A percentile compares a stretch with the other conserved stretches of the same genome.
Evolutionary conservation across 2,888 invertebrate genomes (phyloP).

Genomic region (Machimus rusticus): DNA sequence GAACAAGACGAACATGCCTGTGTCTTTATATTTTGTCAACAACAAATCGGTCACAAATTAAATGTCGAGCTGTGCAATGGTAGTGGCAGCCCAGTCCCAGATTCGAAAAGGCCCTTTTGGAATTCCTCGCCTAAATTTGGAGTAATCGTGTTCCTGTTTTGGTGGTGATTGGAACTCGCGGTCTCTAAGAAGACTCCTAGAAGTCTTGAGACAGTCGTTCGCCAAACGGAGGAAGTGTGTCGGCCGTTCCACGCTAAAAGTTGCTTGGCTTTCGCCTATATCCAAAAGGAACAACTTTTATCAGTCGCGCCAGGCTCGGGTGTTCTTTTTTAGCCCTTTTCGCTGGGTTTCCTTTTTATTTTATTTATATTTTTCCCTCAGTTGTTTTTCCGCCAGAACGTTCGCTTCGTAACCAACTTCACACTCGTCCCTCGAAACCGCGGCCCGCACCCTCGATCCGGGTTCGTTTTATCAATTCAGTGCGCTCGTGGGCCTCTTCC

Average conservation of each 20-base stretch:
- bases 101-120: not conserved
- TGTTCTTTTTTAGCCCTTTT: not conserved
- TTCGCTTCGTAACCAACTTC: not conserved
- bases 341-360: not conserved
- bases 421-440: not conserved
- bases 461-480: not conserved
- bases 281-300: not conserved
- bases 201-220: not conserved
- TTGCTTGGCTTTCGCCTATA: not conserved
- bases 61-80: conserved; percentile 14
- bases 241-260: not conserved
- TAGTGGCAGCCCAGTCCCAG: not conserved
- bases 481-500: not conserved
- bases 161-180: conserved; percentile 27
- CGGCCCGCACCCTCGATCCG: not conserved
- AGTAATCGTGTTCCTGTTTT: conserved; percentile 36
- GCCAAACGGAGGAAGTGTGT: conserved; percentile 10
- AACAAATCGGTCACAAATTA: conserved; percentile 36
- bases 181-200: not conserved
- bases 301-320: not conserved
- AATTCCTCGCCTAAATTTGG: conserved; percentile 13
- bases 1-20: conserved; percentile 10
- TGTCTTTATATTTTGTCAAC: conserved; percentile 33
- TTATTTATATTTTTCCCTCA: not conserved
- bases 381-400: not conserved